Percentiles rank a stretch among this genome's conserved stretches.
These are phyloP conservation scores for Phainopepla nitens DNA, from an alignment of 2,113 vertebrate species.

Conservation along the genomic window DNA sequence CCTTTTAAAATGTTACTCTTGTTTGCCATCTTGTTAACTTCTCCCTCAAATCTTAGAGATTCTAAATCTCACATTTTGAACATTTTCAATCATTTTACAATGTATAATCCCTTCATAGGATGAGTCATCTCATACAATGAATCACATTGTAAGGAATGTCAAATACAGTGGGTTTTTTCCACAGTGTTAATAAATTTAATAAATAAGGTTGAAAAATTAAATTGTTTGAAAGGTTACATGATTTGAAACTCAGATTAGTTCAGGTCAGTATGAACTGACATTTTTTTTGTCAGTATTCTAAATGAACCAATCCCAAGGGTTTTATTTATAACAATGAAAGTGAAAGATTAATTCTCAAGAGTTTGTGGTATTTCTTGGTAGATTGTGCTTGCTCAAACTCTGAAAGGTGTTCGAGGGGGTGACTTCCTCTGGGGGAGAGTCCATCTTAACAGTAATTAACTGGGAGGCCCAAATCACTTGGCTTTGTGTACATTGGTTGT, in stretches of 20 bases:
- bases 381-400: background rate
- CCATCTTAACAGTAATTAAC: background rate
- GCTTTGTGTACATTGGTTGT: background rate
- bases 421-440: background rate
- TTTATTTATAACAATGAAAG: background rate
- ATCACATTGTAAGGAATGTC: background rate
- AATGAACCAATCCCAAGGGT: background rate
- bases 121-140: background rate
- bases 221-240: background rate
- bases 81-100: background rate
- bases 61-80: background rate
- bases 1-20: background rate
- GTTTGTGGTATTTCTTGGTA: background rate
- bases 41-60: background rate
- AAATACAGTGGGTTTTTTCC: background rate
- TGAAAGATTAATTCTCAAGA: background rate
- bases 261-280: background rate
- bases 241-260: background rate
- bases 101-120: background rate
- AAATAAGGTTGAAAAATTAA: background rate
- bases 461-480: background rate
- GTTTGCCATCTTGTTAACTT: background rate
- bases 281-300: background rate
- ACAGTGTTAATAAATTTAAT: background rate
- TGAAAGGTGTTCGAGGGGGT: background rate